Conservation (phyloP, 2,888 invertebrate genomes). For the Cacoxenus indagator region DNA sequence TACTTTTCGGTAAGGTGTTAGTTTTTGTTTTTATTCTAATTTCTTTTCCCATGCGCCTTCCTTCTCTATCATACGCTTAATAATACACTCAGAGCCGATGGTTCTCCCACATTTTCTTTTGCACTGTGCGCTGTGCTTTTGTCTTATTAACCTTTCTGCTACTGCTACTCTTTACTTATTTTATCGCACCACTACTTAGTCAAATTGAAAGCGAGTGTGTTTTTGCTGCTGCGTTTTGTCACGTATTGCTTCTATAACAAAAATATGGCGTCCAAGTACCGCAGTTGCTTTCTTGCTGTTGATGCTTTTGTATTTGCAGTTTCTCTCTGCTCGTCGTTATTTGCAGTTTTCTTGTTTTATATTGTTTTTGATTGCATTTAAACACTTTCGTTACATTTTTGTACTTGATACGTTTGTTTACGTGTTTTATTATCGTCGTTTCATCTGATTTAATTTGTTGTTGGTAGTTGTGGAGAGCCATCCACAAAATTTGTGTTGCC, state of each 20-base stretch:
- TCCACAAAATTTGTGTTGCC: conserved; percentile 56
- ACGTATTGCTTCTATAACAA: conserved; percentile 55
- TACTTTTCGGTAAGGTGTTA: neutral
- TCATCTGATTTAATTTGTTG: conserved; percentile 36
- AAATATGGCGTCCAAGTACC: conserved; percentile 56
- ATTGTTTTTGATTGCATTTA: conserved; percentile 33
- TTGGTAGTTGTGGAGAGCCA: conserved; percentile 49
- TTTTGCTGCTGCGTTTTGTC: conserved; percentile 38
- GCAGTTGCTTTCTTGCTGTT: conserved; percentile 41
- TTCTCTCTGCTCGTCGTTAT: conserved; percentile 43
- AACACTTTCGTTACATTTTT: conserved; percentile 39
- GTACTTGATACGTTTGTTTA: conserved; percentile 28
- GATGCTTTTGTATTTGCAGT: conserved; percentile 32
- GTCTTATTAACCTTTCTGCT: too few relatives aligned
- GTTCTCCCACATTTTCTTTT: neutral
- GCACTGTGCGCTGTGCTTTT: too few relatives aligned
- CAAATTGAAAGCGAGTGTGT: conserved; percentile 20
- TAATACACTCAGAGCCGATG: neutral
- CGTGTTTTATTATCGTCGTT: conserved; percentile 27
- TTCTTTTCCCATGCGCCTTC: neutral
- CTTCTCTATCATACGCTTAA: neutral
- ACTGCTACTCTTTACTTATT: conserved; percentile 17
- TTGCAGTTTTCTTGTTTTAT: conserved; percentile 48
- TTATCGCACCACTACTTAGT: neutral
- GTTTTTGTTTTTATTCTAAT: neutral